These are phyloP conservation scores for Leptinotarsa peninsularis DNA, from an alignment of 2,888 invertebrate genomes.

Conservation along the genomic window DNA sequence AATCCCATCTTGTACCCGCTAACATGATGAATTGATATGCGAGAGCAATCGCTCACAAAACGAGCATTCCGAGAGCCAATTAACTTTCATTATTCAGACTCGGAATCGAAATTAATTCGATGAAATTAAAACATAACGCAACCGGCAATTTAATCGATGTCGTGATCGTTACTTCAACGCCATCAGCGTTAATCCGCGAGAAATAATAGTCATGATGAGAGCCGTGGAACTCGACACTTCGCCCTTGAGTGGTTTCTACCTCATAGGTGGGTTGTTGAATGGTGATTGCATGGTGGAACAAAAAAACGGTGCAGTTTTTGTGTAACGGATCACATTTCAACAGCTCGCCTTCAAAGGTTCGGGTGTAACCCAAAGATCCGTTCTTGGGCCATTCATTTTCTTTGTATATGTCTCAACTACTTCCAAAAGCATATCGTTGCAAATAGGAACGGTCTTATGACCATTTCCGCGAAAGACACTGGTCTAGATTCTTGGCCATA, in stretches of 20 bases:
- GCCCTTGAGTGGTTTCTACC: conserved; percentile 21
- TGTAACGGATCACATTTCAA: too few species aligned
- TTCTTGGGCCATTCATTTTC: too few species aligned
- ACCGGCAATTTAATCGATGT: conserved; percentile 31
- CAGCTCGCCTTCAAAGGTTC: too few species aligned
- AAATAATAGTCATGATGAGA: conserved; percentile 35
- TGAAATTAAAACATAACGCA: conserved; percentile 27
- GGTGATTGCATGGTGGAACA: neutral
- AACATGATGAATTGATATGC: conserved; percentile 3
- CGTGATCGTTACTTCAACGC: conserved; percentile 35
- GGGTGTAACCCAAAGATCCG: too few species aligned
- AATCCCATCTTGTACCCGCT: neutral
- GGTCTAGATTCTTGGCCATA: too few species aligned
- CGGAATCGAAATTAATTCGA: conserved; percentile 27
- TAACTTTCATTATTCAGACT: conserved; percentile 30
- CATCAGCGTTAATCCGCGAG: conserved; percentile 31
- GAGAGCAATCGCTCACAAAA: conserved; percentile 7
- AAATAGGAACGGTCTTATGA: too few species aligned
- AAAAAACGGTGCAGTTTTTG: too few species aligned
- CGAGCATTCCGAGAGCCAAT: conserved; percentile 12
- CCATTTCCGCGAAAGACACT: too few species aligned
- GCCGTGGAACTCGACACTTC: conserved; percentile 31
- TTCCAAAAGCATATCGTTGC: too few species aligned
- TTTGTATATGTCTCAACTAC: too few species aligned
- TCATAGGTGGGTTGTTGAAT: neutral